Evolutionary conservation across 2,113 vertebrate genomes (phyloP), one percentile per base, ranked within the genome.

Genomic region (Taurulus bubalis): DNA sequence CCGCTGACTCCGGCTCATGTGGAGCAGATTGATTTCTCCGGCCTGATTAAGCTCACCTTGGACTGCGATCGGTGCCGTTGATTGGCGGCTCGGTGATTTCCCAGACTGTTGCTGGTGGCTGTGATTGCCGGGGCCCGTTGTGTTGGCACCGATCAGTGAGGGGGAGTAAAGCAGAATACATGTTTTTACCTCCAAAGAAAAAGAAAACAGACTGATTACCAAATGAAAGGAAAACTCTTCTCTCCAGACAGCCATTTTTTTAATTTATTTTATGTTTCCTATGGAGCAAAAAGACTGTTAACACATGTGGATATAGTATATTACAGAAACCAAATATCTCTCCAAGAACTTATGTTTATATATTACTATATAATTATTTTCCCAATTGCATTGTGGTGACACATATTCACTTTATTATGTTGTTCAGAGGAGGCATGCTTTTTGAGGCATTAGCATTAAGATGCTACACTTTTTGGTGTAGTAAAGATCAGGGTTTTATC

Each of bases 21-120:
- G 73, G 47, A 71, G 82, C 65, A 83, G 83, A 85, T 78, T 36
- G 85, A 80, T 89, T 87, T 82, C 74, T 82, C 82, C 38, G 15
- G 75, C 75, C 72, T 89, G 85, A 85, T 89, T 89, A 77, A 83
- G 80, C 82, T 80, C 79, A 60, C 65, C 65, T 80, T 60, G 67
- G 8, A 34, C 74, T 34, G 47, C 68, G 88, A 85, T 78, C 69
- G 79, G 76, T 67, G 70, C 60, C 28, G 77, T 10, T 87, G 88
- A 85, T 82, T 75, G 82, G 75, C 79, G 49, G 85, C 80, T 71
- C 68, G 32, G 68, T 80, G 79, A 87, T 83, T 83, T 80, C 71
- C 70, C 73, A 67, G 53, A 68, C 55, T 65, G 73, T 60, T 71
- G 71, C 77, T 65, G 79, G 82, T 69, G 30, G 76, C 66, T 38